Conservation (phyloP, 2,113 vertebrate species). For the Pteropus alecto region DNA sequence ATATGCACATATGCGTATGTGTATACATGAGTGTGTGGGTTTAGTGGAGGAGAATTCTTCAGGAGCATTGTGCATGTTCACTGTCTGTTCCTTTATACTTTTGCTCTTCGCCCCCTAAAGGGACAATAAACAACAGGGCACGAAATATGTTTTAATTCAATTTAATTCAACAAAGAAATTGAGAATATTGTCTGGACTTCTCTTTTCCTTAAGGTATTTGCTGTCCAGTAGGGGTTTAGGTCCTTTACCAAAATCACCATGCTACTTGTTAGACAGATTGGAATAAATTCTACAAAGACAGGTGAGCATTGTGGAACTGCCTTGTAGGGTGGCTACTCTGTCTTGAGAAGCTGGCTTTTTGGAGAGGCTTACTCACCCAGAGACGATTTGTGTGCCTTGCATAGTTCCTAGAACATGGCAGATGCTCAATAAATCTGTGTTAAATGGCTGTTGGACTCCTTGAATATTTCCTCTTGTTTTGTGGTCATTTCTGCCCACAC, state of each 20-base stretch:
- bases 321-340: background rate
- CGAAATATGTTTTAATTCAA: background rate
- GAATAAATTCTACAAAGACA: background rate
- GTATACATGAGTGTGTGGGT: no score
- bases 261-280: background rate
- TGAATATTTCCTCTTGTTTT: slow-evolving; percentile 54
- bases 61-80: background rate
- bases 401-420: slow-evolving; percentile 2
- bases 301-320: background rate
- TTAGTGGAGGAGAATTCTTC: background rate
- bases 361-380: background rate
- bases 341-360: background rate
- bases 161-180: slow-evolving; percentile 33
- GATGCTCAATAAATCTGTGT: slow-evolving; percentile 40
- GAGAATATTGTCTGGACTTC: background rate
- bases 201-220: background rate
- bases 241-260: background rate
- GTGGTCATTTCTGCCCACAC: slow-evolving; percentile 50
- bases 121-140: background rate
- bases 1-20: background rate
- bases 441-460: slow-evolving; percentile 41
- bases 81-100: background rate
- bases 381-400: background rate
- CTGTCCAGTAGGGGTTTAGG: background rate
- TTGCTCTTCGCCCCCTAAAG: background rate